A percentile compares a stretch with the other conserved stretches of the same genome.
Conservation (phyloP, 2,888 invertebrate genomes). For the Glaucopsyche alexis region DNA sequence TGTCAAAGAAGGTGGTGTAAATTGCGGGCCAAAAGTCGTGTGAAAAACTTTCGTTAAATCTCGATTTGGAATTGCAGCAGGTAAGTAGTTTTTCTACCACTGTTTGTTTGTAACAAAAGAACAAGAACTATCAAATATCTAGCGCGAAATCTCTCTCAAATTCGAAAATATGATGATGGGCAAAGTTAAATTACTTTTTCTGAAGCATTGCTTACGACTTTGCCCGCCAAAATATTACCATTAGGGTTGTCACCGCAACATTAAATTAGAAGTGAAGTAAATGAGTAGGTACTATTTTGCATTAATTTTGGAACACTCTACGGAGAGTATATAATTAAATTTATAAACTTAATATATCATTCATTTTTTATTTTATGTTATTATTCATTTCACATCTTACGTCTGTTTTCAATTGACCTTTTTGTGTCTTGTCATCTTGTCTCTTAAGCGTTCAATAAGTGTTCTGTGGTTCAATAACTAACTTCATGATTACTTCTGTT, state of each 20-base stretch:
- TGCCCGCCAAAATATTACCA: slow-evolving; percentile 23
- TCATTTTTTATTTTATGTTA: neutral
- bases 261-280: slow-evolving; percentile 23
- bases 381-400: neutral
- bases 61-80: slow-evolving; percentile 4
- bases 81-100: slow-evolving; percentile 1
- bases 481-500: neutral
- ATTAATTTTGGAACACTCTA: slow-evolving; percentile 4
- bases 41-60: neutral
- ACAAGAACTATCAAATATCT: slow-evolving; percentile 7
- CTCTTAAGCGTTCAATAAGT: too few relatives aligned
- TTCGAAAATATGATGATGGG: slow-evolving; percentile 29
- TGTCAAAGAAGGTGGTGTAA: slow-evolving; percentile 7
- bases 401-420: slow-evolving; percentile 1
- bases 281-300: slow-evolving; percentile 9
- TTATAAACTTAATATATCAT: neutral
- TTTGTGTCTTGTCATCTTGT: slow-evolving; percentile 1
- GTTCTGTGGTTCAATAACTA: too few relatives aligned
- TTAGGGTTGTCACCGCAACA: slow-evolving; percentile 26
- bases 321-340: neutral
- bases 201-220: slow-evolving; percentile 26
- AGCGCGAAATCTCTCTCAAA: neutral
- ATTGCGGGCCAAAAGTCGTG: slow-evolving; percentile 7
- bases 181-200: slow-evolving; percentile 24
- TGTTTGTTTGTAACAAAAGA: slow-evolving; percentile 7